Conservation (phyloP, 2,113 vertebrate species). For the Takifugu flavidus region DNA sequence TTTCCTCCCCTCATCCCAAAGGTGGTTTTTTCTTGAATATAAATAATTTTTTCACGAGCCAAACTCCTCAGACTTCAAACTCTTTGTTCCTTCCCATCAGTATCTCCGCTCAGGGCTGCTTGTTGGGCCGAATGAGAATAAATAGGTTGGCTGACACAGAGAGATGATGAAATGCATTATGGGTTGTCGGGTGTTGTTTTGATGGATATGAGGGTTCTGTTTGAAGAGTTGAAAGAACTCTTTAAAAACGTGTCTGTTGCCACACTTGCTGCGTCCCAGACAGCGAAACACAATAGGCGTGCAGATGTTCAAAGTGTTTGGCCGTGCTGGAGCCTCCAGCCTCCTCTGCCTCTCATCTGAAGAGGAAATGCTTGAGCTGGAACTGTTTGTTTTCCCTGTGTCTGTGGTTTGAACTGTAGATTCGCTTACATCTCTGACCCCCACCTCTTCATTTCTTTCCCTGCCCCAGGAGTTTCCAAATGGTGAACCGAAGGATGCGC, state of each 20-base stretch:
- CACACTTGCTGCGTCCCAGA: conserved; percentile 51
- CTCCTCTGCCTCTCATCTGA: conserved; percentile 61
- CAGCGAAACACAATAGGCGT: conserved; percentile 58
- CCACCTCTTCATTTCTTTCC: conserved; percentile 24
- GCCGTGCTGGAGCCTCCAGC: conserved; percentile 50
- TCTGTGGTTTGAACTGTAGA: conserved; percentile 63
- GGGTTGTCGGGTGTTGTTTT: conserved; percentile 20
- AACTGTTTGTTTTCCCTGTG: conserved; percentile 61
- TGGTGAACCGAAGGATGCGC: conserved; percentile 69
- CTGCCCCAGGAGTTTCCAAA: conserved; percentile 69
- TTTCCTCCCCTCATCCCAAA: conserved; percentile 6
- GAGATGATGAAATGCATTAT: conserved; percentile 39
- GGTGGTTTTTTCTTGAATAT: conserved; percentile 12
- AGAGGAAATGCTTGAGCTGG: conserved; percentile 72
- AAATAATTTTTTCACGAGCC: conserved; percentile 29
- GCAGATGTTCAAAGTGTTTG: conserved; percentile 69
- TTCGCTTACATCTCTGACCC: conserved; percentile 59
- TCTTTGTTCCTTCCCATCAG: conserved; percentile 29
- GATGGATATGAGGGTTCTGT: conserved; percentile 49
- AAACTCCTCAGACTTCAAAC: conserved; percentile 14
- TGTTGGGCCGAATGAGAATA: conserved; percentile 48
- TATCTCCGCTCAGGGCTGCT: conserved; percentile 28
- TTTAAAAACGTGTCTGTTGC: conserved; percentile 56
- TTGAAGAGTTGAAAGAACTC: conserved; percentile 54
- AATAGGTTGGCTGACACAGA: conserved; percentile 42